phyloP scores from a whole-genome alignment of 2,888 invertebrate genomes.

The Lithophane socia region DNA sequence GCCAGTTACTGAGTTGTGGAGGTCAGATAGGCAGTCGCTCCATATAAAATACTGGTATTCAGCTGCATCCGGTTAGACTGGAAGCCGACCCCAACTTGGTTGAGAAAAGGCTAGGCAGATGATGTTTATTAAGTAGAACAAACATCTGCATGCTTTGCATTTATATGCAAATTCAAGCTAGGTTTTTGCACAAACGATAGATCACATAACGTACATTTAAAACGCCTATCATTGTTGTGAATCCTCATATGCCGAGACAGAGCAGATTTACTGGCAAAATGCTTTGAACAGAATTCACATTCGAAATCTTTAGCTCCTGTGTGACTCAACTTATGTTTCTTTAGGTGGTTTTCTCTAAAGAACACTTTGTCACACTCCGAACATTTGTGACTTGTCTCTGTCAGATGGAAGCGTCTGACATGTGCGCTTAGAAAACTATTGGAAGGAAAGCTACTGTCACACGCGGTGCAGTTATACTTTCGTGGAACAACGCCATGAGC shows the following conservation, averaged over 20 bases:
- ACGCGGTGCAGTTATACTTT: constrained; percentile 45
- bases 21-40: too few relatives aligned
- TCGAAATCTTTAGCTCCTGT: constrained; percentile 81
- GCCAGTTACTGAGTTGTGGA: too few relatives aligned
- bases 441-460: constrained; percentile 47
- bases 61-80: too few relatives aligned
- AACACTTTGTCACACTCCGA: constrained; percentile 65
- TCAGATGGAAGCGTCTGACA: constrained; percentile 59
- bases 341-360: constrained; percentile 71
- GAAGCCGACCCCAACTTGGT: too few relatives aligned
- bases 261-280: constrained; percentile 74
- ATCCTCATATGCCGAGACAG: constrained; percentile 78
- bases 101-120: too few relatives aligned
- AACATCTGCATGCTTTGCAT: constrained; percentile 29
- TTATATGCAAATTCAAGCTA: constrained; percentile 70
- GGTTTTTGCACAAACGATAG: constrained; percentile 71
- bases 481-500: constrained; percentile 40
- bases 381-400: constrained; percentile 71
- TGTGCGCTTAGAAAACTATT: constrained; percentile 44
- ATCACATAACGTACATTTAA: constrained; percentile 67
- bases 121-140: too few relatives aligned
- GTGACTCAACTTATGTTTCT: constrained; percentile 81
- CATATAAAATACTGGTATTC: too few relatives aligned
- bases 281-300: constrained; percentile 78
- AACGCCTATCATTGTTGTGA: constrained; percentile 71